Conservation (phyloP, 2,888 invertebrate species). For the Leptarthrus brevirostris region DNA sequence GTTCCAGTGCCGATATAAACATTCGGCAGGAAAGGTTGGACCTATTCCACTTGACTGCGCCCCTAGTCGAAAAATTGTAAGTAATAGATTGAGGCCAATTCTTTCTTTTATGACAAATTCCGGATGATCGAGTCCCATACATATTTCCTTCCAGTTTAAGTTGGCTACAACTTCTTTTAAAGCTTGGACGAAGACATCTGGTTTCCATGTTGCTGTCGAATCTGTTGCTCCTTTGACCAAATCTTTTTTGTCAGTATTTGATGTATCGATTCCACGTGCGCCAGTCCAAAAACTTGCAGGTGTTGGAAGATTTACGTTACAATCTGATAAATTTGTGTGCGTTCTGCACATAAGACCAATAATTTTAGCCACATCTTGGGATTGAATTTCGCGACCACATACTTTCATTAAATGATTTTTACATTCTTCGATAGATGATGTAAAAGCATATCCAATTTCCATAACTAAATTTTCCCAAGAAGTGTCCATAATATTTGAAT, state of each 20-base stretch:
- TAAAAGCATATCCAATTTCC: constrained; percentile 91
- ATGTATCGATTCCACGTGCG: constrained; percentile 59
- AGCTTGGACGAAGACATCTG: constrained; percentile 93
- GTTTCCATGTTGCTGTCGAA: constrained; percentile 82
- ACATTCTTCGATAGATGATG: constrained; percentile 87
- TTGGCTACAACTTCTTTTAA: constrained; percentile 88
- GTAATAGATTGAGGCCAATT: constrained; percentile 83
- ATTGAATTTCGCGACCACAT: constrained; percentile 83
- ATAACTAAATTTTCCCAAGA: constrained; percentile 88
- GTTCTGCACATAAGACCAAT: constrained; percentile 89
- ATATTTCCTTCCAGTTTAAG: constrained; percentile 93
- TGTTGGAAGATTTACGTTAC: constrained; percentile 78
- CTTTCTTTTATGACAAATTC: constrained; percentile 91
- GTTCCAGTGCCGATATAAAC: constrained; percentile 91
- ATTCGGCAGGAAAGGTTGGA: constrained; percentile 86
- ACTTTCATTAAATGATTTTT: constrained; percentile 85
- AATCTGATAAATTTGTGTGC: constrained; percentile 73
- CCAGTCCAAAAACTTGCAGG: constrained; percentile 75
- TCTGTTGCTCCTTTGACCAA: constrained; percentile 64
- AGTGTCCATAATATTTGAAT: constrained; percentile 74
- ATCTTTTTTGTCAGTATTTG: constrained; percentile 69
- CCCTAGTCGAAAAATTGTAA: constrained; percentile 84
- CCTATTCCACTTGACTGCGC: constrained; percentile 80
- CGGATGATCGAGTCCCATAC: constrained; percentile 89
- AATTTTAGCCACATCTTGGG: constrained; percentile 86